Conservation (phyloP, 2,797 vertebrate genomes). For the Triplophysa bombifrons region DNA sequence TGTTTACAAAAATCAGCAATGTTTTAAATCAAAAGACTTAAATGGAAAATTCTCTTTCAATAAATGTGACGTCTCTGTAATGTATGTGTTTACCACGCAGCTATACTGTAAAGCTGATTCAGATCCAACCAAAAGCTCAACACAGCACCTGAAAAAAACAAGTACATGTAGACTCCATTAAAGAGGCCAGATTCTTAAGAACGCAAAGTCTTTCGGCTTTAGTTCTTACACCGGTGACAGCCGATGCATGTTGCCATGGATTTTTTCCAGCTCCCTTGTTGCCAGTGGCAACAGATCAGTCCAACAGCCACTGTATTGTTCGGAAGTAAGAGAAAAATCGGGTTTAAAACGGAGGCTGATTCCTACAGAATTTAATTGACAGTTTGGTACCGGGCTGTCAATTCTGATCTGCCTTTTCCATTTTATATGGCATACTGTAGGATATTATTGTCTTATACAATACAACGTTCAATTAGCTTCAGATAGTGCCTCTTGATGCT, state of each 20-base stretch:
- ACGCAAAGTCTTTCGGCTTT: conserved; percentile 28
- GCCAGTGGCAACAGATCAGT: conserved; percentile 61
- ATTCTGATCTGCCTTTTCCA: conserved; percentile 7
- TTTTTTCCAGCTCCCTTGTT: conserved; percentile 59
- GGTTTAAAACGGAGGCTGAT: conserved; percentile 38
- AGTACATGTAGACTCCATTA: conserved; percentile 29
- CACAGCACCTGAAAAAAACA: conserved; percentile 20
- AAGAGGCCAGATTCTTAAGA: conserved; percentile 25
- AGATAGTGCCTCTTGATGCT: background rate
- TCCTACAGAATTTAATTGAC: conserved; percentile 45
- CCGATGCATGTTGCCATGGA: conserved; percentile 59
- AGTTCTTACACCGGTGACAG: conserved; percentile 40
- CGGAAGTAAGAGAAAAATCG: conserved; percentile 29
- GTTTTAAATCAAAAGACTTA: too few species aligned
- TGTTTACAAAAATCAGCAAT: background rate
- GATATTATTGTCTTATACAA: background rate
- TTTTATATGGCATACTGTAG: background rate
- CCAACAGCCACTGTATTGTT: conserved; percentile 55
- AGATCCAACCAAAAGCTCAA: background rate
- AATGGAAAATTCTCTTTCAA: too few species aligned
- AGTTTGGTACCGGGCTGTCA: conserved; percentile 35
- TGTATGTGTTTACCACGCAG: too few species aligned
- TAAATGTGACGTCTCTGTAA: too few species aligned
- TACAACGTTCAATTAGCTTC: background rate
- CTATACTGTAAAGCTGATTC: conserved; percentile 1